These are phyloP conservation scores for Drosophila melanosoma DNA, from an alignment of 2,888 invertebrate genomes.

Conservation along the genomic window DNA sequence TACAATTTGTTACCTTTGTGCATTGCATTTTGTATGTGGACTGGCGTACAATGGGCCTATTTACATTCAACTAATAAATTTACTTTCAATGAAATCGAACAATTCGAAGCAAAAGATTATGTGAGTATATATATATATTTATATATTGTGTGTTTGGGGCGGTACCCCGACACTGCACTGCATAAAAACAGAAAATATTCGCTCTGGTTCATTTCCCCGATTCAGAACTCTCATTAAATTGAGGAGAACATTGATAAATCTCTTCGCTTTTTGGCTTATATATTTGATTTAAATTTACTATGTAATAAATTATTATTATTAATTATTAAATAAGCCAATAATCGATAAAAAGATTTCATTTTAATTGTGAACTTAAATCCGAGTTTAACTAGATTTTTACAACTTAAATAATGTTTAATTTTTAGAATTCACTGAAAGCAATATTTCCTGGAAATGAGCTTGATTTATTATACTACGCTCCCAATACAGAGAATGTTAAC, in stretches of 20 bases:
- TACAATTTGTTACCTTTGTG: constrained; percentile 60
- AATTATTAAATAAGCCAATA: not conserved
- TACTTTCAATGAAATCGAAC: not conserved
- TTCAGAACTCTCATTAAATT: not conserved
- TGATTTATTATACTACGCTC: constrained; percentile 77
- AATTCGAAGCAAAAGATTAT: constrained; percentile 50
- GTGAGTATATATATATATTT: constrained; percentile 39
- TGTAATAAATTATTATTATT: not conserved
- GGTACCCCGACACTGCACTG: no score
- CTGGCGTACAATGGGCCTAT: constrained; percentile 52
- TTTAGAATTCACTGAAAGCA: constrained; percentile 63
- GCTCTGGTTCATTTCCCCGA: not conserved
- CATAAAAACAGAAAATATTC: not conserved
- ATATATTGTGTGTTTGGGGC: not conserved
- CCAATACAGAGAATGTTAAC: constrained; percentile 55
- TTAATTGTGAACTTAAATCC: not conserved
- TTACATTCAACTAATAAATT: constrained; percentile 58
- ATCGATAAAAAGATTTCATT: not conserved
- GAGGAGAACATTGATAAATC: not conserved
- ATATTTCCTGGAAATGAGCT: constrained; percentile 68
- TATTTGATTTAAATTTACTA: not conserved
- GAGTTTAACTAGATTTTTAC: not conserved
- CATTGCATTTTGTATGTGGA: constrained; percentile 51
- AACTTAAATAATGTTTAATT: not conserved
- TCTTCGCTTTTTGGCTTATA: not conserved